These are phyloP conservation scores for Anolis sagrei DNA, from an alignment of 2,113 vertebrate genomes.

Conservation along the genomic window DNA sequence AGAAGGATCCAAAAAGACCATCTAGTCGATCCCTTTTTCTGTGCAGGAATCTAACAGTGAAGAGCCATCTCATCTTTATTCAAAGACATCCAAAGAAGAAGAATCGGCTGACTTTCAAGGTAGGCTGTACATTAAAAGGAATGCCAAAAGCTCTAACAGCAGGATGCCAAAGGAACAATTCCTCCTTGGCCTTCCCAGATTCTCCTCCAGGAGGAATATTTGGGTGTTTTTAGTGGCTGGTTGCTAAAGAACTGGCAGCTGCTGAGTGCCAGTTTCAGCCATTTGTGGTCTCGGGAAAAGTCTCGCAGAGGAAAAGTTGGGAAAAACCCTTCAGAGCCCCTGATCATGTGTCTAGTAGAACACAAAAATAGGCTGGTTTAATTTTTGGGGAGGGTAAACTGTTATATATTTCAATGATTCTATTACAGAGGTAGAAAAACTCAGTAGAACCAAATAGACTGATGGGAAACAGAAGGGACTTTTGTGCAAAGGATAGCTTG, in stretches of 20 bases:
- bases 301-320: conserved; percentile 17
- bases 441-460: conserved; percentile 50
- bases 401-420: conserved; percentile 56
- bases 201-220: conserved; percentile 34
- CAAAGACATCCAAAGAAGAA: too few species aligned
- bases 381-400: conserved; percentile 32
- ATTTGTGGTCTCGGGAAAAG: conserved; percentile 63
- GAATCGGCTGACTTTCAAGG: too few species aligned
- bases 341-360: conserved; percentile 59
- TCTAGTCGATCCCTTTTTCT: too few species aligned
- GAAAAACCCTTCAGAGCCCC: neutral
- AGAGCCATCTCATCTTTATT: too few species aligned
- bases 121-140: too few species aligned
- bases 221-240: conserved; percentile 39
- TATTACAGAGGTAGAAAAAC: conserved; percentile 71
- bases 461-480: neutral
- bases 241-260: conserved; percentile 45
- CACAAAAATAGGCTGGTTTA: conserved; percentile 26
- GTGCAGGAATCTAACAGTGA: too few species aligned
- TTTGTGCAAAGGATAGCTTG: neutral
- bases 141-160: too few species aligned
- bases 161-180: neutral
- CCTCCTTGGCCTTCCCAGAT: neutral
- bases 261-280: conserved; percentile 63
- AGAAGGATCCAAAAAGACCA: too few species aligned